These are phyloP conservation scores for Drosophila nigricruria DNA, from an alignment of 2,888 invertebrate genomes.

Conservation along the genomic window DNA sequence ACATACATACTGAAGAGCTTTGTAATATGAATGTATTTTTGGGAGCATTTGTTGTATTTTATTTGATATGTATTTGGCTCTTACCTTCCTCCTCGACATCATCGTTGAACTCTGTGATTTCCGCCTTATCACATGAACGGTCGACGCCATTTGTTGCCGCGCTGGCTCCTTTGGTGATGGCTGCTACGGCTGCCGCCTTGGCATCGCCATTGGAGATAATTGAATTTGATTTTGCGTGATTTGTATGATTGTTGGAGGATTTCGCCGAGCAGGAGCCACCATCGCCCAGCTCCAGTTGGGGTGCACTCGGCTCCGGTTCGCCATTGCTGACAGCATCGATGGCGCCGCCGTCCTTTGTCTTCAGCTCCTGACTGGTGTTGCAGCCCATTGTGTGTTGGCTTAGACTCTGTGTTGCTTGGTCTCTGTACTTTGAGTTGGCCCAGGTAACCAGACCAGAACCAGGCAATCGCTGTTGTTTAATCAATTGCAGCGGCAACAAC, in stretches of 20 bases:
- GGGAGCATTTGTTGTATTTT: slow-evolving; percentile 7
- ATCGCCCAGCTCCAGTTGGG: slow-evolving; percentile 64
- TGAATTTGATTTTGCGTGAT: slow-evolving; percentile 83
- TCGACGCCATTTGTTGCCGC: slow-evolving; percentile 68
- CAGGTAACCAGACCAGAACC: slow-evolving; percentile 64
- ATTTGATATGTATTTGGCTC: slow-evolving; percentile 32
- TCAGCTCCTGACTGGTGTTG: slow-evolving; percentile 88
- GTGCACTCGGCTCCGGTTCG: slow-evolving; percentile 63
- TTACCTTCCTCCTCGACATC: slow-evolving; percentile 81
- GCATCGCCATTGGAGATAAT: slow-evolving; percentile 82
- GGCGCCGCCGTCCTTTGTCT: slow-evolving; percentile 82
- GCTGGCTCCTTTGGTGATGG: slow-evolving; percentile 26
- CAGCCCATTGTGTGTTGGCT: slow-evolving; percentile 85
- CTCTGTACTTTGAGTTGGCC: slow-evolving; percentile 58
- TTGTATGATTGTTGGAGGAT: slow-evolving; percentile 71
- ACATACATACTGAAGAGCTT: slow-evolving; percentile 25
- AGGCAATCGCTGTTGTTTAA: slow-evolving; percentile 73
- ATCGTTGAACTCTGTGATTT: slow-evolving; percentile 79
- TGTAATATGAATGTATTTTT: slow-evolving; percentile 49
- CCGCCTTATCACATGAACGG: slow-evolving; percentile 78
- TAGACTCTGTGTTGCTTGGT: slow-evolving; percentile 42
- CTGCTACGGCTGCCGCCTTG: slow-evolving; percentile 56
- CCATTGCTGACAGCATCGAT: slow-evolving; percentile 69
- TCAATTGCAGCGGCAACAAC: slow-evolving; percentile 72
- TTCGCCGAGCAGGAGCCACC: slow-evolving; percentile 48